Evolutionary conservation across 2,113 vertebrate genomes (phyloP).

Genomic region (Cygnus atratus): DNA sequence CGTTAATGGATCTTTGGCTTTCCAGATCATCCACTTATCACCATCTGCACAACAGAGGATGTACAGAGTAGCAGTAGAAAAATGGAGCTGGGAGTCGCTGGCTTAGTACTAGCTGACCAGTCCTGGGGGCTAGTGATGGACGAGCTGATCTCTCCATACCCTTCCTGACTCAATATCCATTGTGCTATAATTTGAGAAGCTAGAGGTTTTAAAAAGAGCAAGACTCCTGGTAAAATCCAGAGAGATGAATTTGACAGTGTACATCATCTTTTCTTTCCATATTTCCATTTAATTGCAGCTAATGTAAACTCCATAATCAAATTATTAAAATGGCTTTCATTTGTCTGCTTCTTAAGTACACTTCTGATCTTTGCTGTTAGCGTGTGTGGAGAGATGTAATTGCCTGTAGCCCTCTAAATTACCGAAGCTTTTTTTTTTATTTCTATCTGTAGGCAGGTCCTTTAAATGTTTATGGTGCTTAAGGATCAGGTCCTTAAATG

Average conservation of each 20-base stretch:
- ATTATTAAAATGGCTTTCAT: background rate
- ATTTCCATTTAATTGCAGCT: background rate
- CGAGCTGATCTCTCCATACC: background rate
- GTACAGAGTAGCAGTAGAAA: background rate
- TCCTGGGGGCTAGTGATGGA: background rate
- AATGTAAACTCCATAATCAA: background rate
- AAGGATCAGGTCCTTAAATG: background rate
- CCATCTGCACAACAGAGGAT: background rate
- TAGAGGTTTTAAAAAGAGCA: background rate
- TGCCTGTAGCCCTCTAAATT: background rate
- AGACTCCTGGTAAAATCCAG: background rate
- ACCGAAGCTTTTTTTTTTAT: background rate
- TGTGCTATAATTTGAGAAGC: background rate
- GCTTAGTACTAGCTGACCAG: background rate
- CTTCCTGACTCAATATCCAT: background rate
- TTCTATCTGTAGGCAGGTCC: background rate
- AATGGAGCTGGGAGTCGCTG: background rate
- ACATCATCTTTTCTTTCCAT: background rate
- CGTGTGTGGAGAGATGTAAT: background rate
- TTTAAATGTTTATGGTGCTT: background rate
- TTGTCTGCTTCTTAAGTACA: background rate
- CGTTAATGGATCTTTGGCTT: background rate
- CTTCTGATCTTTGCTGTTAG: background rate
- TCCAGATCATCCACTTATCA: background rate
- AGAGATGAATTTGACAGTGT: background rate